Evolutionary conservation across 2,113 vertebrate genomes (phyloP).

Genomic region (Salvelinus fontinalis): DNA sequence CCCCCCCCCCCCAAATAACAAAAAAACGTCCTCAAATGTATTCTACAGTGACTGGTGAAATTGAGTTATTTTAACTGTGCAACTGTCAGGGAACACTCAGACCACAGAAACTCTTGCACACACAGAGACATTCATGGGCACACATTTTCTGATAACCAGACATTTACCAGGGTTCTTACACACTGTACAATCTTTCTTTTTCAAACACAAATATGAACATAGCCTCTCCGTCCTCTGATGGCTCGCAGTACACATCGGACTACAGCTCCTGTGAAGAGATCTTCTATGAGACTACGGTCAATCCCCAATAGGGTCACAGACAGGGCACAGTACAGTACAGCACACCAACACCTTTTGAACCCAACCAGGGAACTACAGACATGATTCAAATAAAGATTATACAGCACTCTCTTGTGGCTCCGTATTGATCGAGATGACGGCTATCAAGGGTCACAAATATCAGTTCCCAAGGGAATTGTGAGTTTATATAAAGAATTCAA

Average conservation of each 20-base stretch:
- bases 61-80: constrained; percentile 15
- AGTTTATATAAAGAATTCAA: neutral
- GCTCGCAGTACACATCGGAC: neutral
- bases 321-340: neutral
- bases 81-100: too few species aligned
- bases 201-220: constrained; percentile 7
- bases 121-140: too few species aligned
- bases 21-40: too few species aligned
- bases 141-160: too few species aligned
- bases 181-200: too few species aligned
- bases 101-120: neutral
- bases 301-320: neutral
- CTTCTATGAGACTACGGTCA: neutral
- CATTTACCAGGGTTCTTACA: too few species aligned
- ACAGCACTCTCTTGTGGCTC: neutral
- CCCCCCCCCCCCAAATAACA: neutral
- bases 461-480: neutral
- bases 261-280: neutral
- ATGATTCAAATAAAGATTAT: neutral
- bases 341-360: neutral
- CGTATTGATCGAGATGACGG: neutral
- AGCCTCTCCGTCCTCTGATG: neutral
- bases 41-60: neutral
- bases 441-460: neutral
- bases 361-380: neutral